Evolutionary conservation across 2,797 vertebrate genomes (phyloP).

Genomic region (Acridotheres tristis): DNA sequence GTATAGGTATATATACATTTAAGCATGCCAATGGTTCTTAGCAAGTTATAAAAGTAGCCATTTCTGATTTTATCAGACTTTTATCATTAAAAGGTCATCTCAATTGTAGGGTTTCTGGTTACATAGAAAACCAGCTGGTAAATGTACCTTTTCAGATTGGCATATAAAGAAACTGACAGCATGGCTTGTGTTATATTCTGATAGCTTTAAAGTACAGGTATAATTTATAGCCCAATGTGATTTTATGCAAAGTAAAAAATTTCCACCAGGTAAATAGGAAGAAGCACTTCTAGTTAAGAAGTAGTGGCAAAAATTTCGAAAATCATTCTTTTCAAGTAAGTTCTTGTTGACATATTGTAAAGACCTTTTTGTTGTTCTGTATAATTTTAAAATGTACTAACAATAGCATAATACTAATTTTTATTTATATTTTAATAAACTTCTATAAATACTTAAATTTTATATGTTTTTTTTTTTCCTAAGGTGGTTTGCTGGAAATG

Average conservation of each 20-base stretch:
- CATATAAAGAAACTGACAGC: background rate
- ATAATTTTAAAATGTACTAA: background rate
- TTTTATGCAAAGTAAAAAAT: background rate
- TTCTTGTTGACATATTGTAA: background rate
- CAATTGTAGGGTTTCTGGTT: background rate
- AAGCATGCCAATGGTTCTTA: background rate
- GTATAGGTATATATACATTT: background rate
- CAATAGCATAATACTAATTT: background rate
- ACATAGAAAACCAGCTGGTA: background rate
- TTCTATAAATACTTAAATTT: background rate
- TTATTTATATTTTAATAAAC: background rate
- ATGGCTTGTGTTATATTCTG: background rate
- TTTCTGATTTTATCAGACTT: background rate
- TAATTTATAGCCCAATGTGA: background rate
- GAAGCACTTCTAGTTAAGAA: background rate
- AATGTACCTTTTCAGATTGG: background rate
- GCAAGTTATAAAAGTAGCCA: background rate
- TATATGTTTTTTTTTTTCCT: background rate
- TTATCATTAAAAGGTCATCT: background rate
- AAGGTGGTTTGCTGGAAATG: conserved; percentile 99
- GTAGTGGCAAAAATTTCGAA: background rate
- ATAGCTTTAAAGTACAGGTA: background rate
- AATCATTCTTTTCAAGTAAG: background rate
- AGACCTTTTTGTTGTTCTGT: background rate
- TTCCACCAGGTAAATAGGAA: background rate